Conservation (phyloP, 2,888 invertebrate species). For the Cephus nigrinus region DNA sequence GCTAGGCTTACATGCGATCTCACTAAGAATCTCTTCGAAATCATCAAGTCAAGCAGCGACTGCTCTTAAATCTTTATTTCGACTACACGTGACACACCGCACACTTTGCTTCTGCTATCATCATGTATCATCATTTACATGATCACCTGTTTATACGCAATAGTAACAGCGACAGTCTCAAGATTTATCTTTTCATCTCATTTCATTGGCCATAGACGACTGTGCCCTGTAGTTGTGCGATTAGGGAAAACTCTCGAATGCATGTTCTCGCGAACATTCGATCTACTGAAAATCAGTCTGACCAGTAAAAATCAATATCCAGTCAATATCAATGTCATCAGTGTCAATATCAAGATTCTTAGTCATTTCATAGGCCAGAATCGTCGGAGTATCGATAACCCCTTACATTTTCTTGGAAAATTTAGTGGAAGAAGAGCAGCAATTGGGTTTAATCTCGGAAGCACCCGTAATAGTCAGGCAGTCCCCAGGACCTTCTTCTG, state of each 20-base stretch:
- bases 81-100: neutral
- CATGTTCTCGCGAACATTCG: neutral
- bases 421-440: slow-evolving; percentile 69
- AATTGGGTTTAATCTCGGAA: slow-evolving; percentile 58
- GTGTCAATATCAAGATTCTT: neutral
- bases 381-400: neutral
- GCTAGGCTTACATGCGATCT: neutral
- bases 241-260: neutral
- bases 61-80: neutral
- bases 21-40: neutral
- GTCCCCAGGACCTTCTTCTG: slow-evolving; percentile 24
- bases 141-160: neutral
- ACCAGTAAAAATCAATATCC: too few species aligned
- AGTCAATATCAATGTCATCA: too few species aligned
- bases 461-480: slow-evolving; percentile 55
- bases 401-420: neutral
- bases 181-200: neutral
- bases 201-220: neutral
- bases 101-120: neutral
- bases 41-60: neutral
- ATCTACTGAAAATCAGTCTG: neutral
- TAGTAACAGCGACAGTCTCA: neutral
- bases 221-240: neutral
- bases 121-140: neutral
- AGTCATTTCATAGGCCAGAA: neutral